A percentile compares a stretch with the other conserved stretches of the same genome.
Evolutionary conservation across 2,113 vertebrate species (phyloP).

Genomic region (Alethe diademata): DNA sequence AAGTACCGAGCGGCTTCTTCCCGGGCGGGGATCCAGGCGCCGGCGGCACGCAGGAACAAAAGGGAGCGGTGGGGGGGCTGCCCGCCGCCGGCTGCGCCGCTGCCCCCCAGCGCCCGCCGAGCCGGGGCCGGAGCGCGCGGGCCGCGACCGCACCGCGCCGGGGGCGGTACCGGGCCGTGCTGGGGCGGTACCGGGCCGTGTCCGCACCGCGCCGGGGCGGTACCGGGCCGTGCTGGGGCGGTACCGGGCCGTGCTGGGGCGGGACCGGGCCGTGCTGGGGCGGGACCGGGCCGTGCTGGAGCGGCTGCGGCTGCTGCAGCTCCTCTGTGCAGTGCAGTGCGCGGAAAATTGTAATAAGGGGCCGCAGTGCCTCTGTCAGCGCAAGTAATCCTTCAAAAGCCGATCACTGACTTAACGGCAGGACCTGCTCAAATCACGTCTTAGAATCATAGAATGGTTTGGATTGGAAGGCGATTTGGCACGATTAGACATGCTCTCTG

Average conservation of each 20-base stretch:
- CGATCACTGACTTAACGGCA: not conserved
- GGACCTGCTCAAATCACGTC: not conserved
- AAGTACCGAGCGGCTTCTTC: not conserved
- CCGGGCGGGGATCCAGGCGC: not conserved
- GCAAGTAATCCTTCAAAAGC: too few species aligned
- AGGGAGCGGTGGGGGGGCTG: not conserved
- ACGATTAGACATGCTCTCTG: too few species aligned
- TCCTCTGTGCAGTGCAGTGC: rapidly evolving
- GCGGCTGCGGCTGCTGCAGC: rapidly evolving
- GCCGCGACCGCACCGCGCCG: rapidly evolving
- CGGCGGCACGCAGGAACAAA: slow-evolving; percentile 58
- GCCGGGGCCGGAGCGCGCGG: too few species aligned
- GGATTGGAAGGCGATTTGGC: not conserved
- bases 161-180: rapidly evolving
- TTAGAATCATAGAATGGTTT: not conserved
- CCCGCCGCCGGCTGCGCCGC: not conserved
- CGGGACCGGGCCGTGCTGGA: not conserved
- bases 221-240: rapidly evolving
- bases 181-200: too few species aligned
- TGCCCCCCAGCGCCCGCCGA: not conserved
- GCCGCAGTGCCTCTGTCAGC: rapidly evolving
- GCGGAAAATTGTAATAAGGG: rapidly evolving
- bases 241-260: not conserved
- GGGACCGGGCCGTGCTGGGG: too few species aligned
- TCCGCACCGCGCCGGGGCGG: rapidly evolving